Evolutionary conservation across 1,140 invertebrate genomes (phyloP), one percentile per base, ranked within the genome.

Genomic region (Drosophila saltans): DNA sequence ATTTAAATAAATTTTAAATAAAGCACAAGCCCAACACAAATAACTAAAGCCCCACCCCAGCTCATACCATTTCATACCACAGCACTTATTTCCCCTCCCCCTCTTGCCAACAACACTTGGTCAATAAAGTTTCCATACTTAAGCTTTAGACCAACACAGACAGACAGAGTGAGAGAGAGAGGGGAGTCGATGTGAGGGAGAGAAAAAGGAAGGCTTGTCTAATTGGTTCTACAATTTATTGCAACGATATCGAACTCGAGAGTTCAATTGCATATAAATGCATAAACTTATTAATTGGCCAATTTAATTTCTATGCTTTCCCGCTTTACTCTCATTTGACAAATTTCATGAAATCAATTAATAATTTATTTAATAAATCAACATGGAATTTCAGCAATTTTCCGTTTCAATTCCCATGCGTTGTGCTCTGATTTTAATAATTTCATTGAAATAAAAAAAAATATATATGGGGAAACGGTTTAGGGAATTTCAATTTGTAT

Each of bases 1-100:
- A 86, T 86, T 86, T 86, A 86, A 86, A 86, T 86, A 86, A 86
- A 86, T 86, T 88, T 86, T 88, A 86, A 86, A 86, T 86, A 86
- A 86, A 86, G 76, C 82, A 86, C 75, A 69, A 77, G 45, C 45
- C 45, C 45, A 52, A 52, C 45, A 52, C 45, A 52, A 52, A 52
- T 52, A 52, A 52, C 45, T 52, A 52, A 52, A 52, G 21, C 45
- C 45, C 21, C 45, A 26, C 8, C 66, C 62, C 28, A 4, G 28
- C 39, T 58, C 61, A 65, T 56, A 52, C 30, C 39, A 2, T 16
- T 3, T 3, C 9, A 2, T 21, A 26, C 0, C 36, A 57, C 10
- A 3, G 3, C 11, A 36, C 11, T 52, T 41, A 48, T 48, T 16
- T 24, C 6, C 52, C 4, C 3, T 45, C 24, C 36, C 11, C 62